These are phyloP conservation scores for Lutraria lutraria DNA, from an alignment of 2,888 invertebrate species.

Conservation along the genomic window DNA sequence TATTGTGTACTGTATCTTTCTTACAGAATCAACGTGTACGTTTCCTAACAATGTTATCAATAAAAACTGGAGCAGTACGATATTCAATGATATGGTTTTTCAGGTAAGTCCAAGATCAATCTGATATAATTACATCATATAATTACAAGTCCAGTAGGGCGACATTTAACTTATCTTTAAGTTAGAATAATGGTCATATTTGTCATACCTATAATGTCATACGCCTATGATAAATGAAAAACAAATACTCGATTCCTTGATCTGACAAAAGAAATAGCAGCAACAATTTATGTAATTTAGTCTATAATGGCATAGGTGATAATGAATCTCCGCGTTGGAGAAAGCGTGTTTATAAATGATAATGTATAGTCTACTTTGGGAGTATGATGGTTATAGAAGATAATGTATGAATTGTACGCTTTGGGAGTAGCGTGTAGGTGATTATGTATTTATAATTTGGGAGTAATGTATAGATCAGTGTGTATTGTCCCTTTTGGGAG, in stretches of 20 bases:
- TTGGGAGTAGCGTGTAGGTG: too few species aligned
- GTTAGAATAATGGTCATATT: too few species aligned
- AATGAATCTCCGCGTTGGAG: too few species aligned
- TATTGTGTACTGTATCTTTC: background rate
- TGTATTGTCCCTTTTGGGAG: too few species aligned
- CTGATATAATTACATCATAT: background rate
- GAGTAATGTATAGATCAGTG: too few species aligned
- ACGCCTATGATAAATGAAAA: background rate
- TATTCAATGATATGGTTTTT: constrained; percentile 54
- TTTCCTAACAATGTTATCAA: constrained; percentile 55
- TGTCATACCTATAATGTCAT: background rate
- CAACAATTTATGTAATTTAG: background rate
- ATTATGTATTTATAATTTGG: too few species aligned
- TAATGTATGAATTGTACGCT: too few species aligned
- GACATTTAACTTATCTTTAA: background rate
- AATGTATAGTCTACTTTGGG: too few species aligned
- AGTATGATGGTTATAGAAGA: too few species aligned
- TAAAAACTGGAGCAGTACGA: constrained; percentile 53
- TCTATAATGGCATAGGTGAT: too few species aligned
- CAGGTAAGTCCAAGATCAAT: constrained; percentile 28
- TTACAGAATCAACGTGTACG: constrained; percentile 39
- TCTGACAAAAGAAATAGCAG: background rate
- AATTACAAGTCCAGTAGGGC: background rate
- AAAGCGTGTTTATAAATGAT: too few species aligned
- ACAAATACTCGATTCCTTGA: background rate